phyloP scores from a whole-genome alignment of 2,888 invertebrate species.

The Gari tellinella region DNA sequence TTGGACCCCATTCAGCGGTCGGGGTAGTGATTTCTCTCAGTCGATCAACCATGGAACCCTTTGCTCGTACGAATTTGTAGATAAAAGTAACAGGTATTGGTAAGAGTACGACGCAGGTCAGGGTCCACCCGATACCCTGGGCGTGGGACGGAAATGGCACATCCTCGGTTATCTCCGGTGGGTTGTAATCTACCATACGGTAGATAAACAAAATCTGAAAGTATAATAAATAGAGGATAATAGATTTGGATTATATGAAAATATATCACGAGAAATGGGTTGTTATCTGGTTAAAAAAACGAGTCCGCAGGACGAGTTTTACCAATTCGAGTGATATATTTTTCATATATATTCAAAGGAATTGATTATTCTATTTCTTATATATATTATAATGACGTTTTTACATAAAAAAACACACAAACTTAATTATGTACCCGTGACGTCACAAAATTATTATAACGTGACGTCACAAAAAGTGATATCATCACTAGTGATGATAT shows the following conservation, averaged over 20 bases:
- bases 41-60: conserved; percentile 51
- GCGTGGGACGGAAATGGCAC: conserved; percentile 69
- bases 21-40: conserved; percentile 65
- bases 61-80: conserved; percentile 53
- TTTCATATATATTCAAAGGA: too few relatives aligned
- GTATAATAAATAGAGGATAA: too few relatives aligned
- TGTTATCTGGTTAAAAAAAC: too few relatives aligned
- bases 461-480: too few relatives aligned
- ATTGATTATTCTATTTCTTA: too few relatives aligned
- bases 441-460: too few relatives aligned
- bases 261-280: too few relatives aligned
- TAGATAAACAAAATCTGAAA: conserved; percentile 73
- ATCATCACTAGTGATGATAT: background rate
- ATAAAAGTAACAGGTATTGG: conserved; percentile 73
- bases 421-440: too few relatives aligned
- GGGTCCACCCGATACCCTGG: conserved; percentile 72
- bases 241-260: background rate
- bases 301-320: too few relatives aligned
- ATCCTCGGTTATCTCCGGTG: conserved; percentile 63
- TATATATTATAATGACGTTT: too few relatives aligned
- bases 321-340: too few relatives aligned
- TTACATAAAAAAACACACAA: too few relatives aligned
- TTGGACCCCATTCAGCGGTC: conserved; percentile 67
- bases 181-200: conserved; percentile 69
- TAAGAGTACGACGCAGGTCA: conserved; percentile 65